Percentiles rank a stretch among this genome's conserved stretches.
These are phyloP conservation scores for Lasioglossum zephyrum DNA, from an alignment of 2,888 invertebrate species.

Conservation along the genomic window DNA sequence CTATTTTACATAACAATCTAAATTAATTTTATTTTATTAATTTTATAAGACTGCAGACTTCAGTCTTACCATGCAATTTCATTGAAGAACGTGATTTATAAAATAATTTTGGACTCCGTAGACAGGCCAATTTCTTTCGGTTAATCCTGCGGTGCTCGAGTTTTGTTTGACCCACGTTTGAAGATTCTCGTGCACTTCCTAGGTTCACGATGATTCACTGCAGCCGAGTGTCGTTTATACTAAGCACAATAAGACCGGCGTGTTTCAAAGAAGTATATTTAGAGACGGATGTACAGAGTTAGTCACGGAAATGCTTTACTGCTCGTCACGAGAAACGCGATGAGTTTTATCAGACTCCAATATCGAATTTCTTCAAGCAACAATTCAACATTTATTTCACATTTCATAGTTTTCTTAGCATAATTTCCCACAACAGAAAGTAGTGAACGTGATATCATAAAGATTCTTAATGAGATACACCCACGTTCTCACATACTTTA, in stretches of 20 bases:
- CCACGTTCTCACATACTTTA: neutral
- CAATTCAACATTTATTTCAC: neutral
- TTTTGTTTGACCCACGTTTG: neutral
- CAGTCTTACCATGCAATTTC: neutral
- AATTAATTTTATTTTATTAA: neutral
- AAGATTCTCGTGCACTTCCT: neutral
- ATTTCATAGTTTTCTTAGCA: neutral
- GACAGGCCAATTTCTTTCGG: neutral
- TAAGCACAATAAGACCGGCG: constrained; percentile 5
- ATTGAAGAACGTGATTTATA: neutral
- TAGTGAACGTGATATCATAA: neutral
- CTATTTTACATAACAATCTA: neutral
- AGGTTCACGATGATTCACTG: neutral
- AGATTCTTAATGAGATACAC: neutral
- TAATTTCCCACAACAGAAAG: neutral
- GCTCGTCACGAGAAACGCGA: neutral
- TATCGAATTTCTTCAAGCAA: neutral
- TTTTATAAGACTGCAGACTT: neutral
- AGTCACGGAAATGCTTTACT: neutral
- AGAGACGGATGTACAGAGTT: constrained; percentile 1
- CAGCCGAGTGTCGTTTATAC: constrained; percentile 2
- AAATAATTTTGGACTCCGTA: neutral
- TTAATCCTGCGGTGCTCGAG: neutral
- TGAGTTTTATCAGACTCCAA: neutral
- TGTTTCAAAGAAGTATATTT: constrained; percentile 8